These are phyloP conservation scores for Coreoperca whiteheadi DNA, from an alignment of 2,113 vertebrate species.

Conservation along the genomic window DNA sequence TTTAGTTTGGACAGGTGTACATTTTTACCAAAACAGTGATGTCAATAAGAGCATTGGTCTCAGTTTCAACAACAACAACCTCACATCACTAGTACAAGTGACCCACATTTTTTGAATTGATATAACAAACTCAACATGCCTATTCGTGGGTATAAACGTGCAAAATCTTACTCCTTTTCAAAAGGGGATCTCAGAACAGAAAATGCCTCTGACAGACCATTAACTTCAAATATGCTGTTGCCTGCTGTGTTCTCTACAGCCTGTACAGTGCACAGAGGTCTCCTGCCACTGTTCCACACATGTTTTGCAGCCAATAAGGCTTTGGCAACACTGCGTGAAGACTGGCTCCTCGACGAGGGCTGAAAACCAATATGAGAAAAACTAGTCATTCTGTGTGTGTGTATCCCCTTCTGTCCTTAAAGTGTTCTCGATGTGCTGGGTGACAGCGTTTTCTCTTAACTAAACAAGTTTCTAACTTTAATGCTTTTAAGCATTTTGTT, in stretches of 20 bases:
- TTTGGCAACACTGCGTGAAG: constrained; percentile 6
- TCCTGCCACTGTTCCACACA: background rate
- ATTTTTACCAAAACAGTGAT: too few relatives aligned
- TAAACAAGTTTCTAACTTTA: background rate
- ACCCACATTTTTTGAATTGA: too few relatives aligned
- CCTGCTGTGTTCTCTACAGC: too few relatives aligned
- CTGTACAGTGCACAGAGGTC: constrained; percentile 20
- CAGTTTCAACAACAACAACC: too few relatives aligned
- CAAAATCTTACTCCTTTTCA: too few relatives aligned
- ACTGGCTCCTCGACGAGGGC: constrained; percentile 13
- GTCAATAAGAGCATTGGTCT: too few relatives aligned
- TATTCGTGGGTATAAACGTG: too few relatives aligned
- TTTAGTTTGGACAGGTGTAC: too few relatives aligned
- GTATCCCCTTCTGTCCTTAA: background rate
- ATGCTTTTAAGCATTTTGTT: too few relatives aligned
- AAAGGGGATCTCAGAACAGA: constrained; percentile 24
- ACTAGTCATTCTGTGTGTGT: background rate
- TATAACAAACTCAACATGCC: too few relatives aligned
- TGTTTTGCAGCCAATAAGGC: constrained; percentile 14
- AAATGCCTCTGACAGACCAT: constrained; percentile 8
- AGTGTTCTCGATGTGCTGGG: background rate
- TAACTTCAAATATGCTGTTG: too few relatives aligned
- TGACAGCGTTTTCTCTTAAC: background rate
- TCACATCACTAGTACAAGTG: too few relatives aligned
- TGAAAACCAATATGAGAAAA: background rate